Conservation (phyloP, 2,888 invertebrate species). For the Sesamia inferens region DNA sequence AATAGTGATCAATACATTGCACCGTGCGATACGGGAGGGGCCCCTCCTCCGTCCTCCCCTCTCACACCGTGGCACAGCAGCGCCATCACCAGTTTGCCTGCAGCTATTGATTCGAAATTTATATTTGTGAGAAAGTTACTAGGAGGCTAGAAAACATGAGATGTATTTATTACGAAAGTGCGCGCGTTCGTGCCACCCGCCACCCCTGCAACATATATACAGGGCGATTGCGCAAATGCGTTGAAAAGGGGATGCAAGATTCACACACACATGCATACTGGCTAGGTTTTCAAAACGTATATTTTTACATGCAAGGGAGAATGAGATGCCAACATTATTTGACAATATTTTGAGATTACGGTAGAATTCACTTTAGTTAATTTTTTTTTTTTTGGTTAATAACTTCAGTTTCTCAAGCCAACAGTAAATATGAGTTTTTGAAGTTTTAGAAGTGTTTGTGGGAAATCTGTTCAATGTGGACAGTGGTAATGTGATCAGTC, state of each 20-base stretch:
- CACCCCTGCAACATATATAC: background rate
- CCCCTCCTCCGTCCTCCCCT: no score
- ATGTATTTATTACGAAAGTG: background rate
- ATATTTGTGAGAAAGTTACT: conserved; percentile 5
- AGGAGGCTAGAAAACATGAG: conserved; percentile 23
- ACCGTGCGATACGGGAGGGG: background rate
- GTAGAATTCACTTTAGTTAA: background rate
- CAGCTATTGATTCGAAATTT: conserved; percentile 39
- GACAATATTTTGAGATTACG: background rate
- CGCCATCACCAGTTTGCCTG: conserved; percentile 21
- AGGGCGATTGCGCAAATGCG: background rate
- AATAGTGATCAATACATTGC: conserved; percentile 41
- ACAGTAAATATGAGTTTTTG: background rate
- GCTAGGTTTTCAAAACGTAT: background rate
- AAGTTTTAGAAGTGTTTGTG: no score
- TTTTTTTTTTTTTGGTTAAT: background rate
- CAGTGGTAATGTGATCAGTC: background rate
- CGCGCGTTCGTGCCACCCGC: background rate
- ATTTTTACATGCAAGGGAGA: no score
- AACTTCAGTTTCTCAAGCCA: no score
- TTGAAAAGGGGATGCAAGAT: conserved; percentile 4
- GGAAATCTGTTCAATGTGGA: no score
- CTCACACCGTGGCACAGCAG: background rate
- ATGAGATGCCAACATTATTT: background rate
- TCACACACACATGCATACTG: conserved; percentile 10